A percentile compares a stretch with the other conserved stretches of the same genome.
These are phyloP conservation scores for Tiliqua scincoides DNA, from an alignment of 2,113 vertebrate species.

Conservation along the genomic window DNA sequence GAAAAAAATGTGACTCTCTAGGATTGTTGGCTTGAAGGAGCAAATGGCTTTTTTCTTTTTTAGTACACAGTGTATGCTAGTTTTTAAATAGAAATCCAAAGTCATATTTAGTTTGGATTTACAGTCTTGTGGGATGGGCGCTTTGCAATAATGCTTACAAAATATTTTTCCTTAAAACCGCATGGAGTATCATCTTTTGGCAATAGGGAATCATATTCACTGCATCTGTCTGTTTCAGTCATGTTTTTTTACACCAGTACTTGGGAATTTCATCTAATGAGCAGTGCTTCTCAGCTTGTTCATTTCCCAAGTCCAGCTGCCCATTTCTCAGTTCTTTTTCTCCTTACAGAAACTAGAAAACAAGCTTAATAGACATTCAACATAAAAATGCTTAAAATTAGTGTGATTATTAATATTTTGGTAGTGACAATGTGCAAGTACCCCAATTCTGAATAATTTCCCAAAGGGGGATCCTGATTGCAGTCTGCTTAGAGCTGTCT, in stretches of 20 bases:
- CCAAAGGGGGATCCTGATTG: neutral
- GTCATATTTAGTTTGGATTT: neutral
- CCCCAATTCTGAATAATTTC: neutral
- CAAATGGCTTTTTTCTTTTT: neutral
- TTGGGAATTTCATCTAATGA: neutral
- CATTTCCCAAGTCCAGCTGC: neutral
- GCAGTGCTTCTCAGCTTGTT: neutral
- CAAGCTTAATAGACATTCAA: neutral
- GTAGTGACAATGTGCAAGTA: neutral
- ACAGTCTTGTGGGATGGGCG: neutral
- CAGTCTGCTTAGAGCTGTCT: neutral
- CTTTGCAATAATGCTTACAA: too few species aligned
- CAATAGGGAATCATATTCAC: neutral
- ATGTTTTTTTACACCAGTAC: neutral
- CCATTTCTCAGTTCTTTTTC: neutral
- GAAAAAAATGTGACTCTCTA: neutral
- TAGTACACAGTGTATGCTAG: neutral
- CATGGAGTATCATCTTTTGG: neutral
- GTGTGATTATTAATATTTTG: neutral
- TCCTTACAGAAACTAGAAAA: neutral
- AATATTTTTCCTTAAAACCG: neutral
- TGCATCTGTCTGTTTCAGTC: neutral
- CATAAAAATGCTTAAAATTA: conserved; percentile 11
- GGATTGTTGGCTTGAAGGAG: neutral
- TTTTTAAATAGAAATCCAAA: neutral